Evolutionary conservation across 2,797 vertebrate species (phyloP), one percentile per base, ranked within the genome.

Genomic region (Pseudochromis fuscus): DNA sequence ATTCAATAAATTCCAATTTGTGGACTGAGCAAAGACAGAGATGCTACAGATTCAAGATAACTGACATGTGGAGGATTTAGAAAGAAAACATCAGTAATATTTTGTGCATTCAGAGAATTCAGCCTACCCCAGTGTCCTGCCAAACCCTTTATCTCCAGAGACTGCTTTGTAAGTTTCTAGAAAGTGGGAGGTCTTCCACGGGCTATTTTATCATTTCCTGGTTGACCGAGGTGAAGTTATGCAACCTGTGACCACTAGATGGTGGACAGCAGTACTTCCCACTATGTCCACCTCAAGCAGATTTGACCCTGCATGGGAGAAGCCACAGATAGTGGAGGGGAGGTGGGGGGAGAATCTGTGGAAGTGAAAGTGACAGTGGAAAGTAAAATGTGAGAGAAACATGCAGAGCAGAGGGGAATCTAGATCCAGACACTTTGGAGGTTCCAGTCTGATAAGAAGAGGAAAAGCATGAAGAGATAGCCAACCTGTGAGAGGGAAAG

Each of bases 201-300:
- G 30, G 37, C 55, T 16, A 15, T 70, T 25, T 52, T 44, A 49
- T 48, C 49, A 52, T 58, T 85, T 83, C 40, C 21, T 75, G 66
- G 60, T 33, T 16, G 24, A n/a, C 21, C 46, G 33, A 59, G 24
- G 44, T 75, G 51, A 62, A 67, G 62, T 80, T 81, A 56, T 80
- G 58, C 70, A 59, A 50, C 13, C 30, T 5, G 2, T 82, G 72
- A 27, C 90, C 93, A 92, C 85, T 81, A 93, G 92, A 77, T 82
- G 93, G 90, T 68, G 82, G 77, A 24, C 69, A 77, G 44, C 9
- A 18, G 61, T 0, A 7, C 25, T 28, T n/a, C 13, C 30, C 6
- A 16, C 18, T 23, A 31, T 11, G 25, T 59, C 24, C 7, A 24
- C 59, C 35, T 61, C 31, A 53, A 85, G 46, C 21, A 38, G 49